Conservation (phyloP, 2,888 invertebrate species). For the Plusia festucae region DNA sequence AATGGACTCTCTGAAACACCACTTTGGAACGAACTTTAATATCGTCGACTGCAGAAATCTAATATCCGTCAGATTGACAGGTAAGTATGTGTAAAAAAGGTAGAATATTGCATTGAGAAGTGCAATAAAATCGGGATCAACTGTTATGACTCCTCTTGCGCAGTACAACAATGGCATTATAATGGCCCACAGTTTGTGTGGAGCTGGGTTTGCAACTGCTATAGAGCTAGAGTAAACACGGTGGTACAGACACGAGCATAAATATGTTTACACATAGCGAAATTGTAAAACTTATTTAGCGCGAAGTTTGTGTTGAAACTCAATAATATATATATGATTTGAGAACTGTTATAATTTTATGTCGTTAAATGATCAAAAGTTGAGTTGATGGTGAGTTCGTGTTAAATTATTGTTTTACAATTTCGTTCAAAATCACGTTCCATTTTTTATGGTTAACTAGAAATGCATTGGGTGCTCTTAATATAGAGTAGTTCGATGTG, state of each 20-base stretch:
- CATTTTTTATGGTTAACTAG: not conserved
- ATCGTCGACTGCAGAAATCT: slow-evolving; percentile 36
- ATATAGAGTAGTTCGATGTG: too few species aligned
- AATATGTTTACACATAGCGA: too few species aligned
- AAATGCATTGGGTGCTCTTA: too few species aligned
- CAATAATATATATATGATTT: too few species aligned
- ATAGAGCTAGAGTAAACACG: slow-evolving; percentile 44
- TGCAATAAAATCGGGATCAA: slow-evolving; percentile 87
- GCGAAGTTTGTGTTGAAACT: too few species aligned
- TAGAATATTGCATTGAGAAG: slow-evolving; percentile 76
- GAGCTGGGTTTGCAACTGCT: slow-evolving; percentile 57
- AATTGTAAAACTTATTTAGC: too few species aligned
- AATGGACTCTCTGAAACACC: slow-evolving; percentile 4
- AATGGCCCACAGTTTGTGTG: slow-evolving; percentile 70
- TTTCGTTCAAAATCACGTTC: too few species aligned
- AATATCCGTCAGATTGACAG: slow-evolving; percentile 58
- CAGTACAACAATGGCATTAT: slow-evolving; percentile 81
- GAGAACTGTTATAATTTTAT: too few species aligned
- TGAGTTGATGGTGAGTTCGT: too few species aligned
- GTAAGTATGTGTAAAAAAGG: slow-evolving; percentile 62
- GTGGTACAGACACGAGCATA: too few species aligned
- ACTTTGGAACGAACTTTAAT: slow-evolving; percentile 6
- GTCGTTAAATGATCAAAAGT: too few species aligned
- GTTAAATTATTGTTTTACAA: too few species aligned
- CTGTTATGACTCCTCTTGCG: slow-evolving; percentile 81